phyloP scores from a whole-genome alignment of 1,140 invertebrate genomes.

The Ostrea edulis region DNA sequence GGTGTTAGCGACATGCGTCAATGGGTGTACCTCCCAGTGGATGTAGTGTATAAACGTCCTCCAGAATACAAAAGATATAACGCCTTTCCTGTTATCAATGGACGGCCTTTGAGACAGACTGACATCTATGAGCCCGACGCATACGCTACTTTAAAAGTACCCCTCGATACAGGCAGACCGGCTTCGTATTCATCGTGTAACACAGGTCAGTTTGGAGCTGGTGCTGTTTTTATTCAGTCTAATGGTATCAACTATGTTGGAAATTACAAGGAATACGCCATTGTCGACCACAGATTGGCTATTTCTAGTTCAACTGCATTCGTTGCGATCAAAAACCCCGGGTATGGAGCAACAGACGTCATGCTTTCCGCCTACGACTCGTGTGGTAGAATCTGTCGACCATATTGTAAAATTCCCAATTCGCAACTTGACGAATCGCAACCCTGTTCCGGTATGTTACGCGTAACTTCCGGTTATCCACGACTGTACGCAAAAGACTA shows the following conservation, averaged over 20 bases:
- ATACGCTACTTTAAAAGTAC: slow-evolving; percentile 53
- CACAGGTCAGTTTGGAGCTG: slow-evolving; percentile 54
- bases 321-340: slow-evolving; percentile 67
- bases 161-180: slow-evolving; percentile 50
- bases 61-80: slow-evolving; percentile 64
- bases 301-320: slow-evolving; percentile 69
- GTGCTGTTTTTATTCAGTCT: slow-evolving; percentile 68
- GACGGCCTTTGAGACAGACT: slow-evolving; percentile 49
- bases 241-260: slow-evolving; percentile 73
- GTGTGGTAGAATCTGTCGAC: slow-evolving; percentile 71
- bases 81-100: slow-evolving; percentile 67
- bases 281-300: slow-evolving; percentile 70
- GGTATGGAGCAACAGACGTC: slow-evolving; percentile 56
- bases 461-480: slow-evolving; percentile 59
- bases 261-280: slow-evolving; percentile 73
- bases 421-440: slow-evolving; percentile 57
- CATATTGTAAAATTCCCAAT: slow-evolving; percentile 65
- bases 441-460: slow-evolving; percentile 67
- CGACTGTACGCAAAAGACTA: slow-evolving; percentile 66
- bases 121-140: slow-evolving; percentile 69
- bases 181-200: slow-evolving; percentile 56
- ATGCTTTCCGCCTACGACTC: slow-evolving; percentile 70
- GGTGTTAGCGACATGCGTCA: slow-evolving; percentile 66
- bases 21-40: slow-evolving; percentile 72
- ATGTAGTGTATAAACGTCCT: slow-evolving; percentile 69